Base-by-base conservation (phyloP, 2,113 vertebrate species). In the Salvelinus sp. region DNA sequence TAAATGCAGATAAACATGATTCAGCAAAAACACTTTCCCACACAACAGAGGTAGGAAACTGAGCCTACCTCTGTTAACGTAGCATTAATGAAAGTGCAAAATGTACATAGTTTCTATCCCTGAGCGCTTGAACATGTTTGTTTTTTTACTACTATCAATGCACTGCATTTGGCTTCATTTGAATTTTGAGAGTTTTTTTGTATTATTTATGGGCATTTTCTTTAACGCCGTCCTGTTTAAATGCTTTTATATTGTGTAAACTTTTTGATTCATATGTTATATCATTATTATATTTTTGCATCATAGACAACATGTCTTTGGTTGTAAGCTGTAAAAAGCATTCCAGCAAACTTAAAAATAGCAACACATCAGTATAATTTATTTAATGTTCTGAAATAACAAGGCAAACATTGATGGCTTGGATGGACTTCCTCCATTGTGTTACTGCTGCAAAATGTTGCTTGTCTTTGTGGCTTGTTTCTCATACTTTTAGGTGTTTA, bases 291-390 rank as follows among this genome's bases (percentile, higher is more conserved):
- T 66, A 16, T 18, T 66, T 5, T 66, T 10, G 30, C 50, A 54
- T 54, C 58, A 62, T 22, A 62, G 58, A 62, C 54, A 18, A 20
- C 58, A 2, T 62, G 18, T n/a, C 58, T 23, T 62, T 62, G 18
- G n/a, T 23, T 62, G 70, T 63, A 72, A 73, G 27, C 72, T 78
- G 76, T 79, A 76, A 79, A 82, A 87, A 79, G 63, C 87, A 91
- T 91, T 92, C 90, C 91, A 82, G 12, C 66, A 76, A 76, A 70
- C 65, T 71, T 80, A 79, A 70, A 69, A 74, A 70, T 72, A 80
- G 72, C 73, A 85, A 68, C 86, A 79, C 14, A 72, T 89, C 73
- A 85, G 83, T 1, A 84, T 79, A 73, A 28, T 81, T 85, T 83
- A 79, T 81, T 48, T 63, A n/a, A 72, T 30, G 80, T 27, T 54